Conservation (phyloP, 2,888 invertebrate species). For the Tribolium freemani region DNA sequence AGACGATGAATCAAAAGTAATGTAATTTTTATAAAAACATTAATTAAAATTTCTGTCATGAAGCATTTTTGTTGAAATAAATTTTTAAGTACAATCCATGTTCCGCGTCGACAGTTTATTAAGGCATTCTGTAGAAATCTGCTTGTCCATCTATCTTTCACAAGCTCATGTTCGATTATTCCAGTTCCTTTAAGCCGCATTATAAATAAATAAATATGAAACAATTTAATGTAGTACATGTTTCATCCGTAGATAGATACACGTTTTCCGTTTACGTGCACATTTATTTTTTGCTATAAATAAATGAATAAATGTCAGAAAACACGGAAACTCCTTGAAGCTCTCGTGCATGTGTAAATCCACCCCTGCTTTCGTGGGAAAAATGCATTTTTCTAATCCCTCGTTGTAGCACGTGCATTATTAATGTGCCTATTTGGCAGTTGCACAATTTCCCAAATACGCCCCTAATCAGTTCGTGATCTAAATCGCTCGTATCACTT, state of each 20-base stretch:
- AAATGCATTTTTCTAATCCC: conserved; percentile 29
- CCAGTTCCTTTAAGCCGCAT: not conserved
- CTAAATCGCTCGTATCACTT: conserved; percentile 17
- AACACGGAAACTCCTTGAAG: not conserved
- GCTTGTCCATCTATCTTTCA: not conserved
- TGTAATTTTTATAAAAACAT: too few relatives aligned
- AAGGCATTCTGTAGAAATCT: not conserved
- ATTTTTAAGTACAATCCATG: too few relatives aligned
- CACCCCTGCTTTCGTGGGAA: conserved; percentile 28
- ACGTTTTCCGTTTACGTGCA: not conserved
- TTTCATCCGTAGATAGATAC: not conserved
- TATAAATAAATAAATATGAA: not conserved
- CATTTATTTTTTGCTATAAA: not conserved
- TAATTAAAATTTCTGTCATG: too few relatives aligned
- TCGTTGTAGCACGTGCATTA: conserved; percentile 7
- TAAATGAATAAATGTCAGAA: not conserved
- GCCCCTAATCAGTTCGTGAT: conserved; percentile 3
- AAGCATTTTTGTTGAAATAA: too few relatives aligned
- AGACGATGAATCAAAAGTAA: too few relatives aligned
- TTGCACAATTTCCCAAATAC: conserved; percentile 33
- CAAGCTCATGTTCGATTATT: not conserved
- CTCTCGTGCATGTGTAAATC: conserved; percentile 14
- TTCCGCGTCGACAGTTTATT: not conserved
- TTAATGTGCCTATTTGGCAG: conserved; percentile 26
- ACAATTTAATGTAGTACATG: not conserved